These are phyloP conservation scores for Tenodera sinensis DNA, from an alignment of 2,888 invertebrate species.

Conservation along the genomic window DNA sequence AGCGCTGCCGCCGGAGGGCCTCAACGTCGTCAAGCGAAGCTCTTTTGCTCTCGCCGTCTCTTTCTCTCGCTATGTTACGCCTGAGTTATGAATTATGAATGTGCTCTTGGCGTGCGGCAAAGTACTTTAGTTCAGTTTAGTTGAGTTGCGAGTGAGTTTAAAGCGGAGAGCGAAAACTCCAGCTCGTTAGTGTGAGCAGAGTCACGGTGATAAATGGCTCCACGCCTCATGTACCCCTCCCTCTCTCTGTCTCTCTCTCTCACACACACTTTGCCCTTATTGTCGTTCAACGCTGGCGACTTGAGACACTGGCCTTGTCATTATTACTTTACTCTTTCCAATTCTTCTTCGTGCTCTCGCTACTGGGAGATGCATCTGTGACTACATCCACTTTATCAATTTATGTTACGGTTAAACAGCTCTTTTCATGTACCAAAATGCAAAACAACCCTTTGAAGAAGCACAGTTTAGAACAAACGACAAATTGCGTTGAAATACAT, in stretches of 20 bases:
- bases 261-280: neutral
- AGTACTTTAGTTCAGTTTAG: constrained; percentile 23
- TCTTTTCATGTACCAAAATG: too few relatives aligned
- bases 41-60: neutral
- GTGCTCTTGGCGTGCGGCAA: constrained; percentile 23
- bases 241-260: neutral
- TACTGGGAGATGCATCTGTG: too few relatives aligned
- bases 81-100: constrained; percentile 23
- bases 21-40: neutral
- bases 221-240: neutral
- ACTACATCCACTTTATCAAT: too few relatives aligned
- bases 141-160: constrained; percentile 10
- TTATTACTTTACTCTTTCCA: neutral
- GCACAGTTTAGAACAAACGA: too few relatives aligned
- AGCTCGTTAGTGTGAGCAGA: constrained; percentile 4
- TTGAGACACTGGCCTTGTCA: neutral
- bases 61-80: neutral
- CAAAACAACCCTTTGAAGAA: too few relatives aligned
- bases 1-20: neutral
- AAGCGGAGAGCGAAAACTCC: constrained; percentile 12
- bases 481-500: too few relatives aligned
- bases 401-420: too few relatives aligned
- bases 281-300: neutral
- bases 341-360: too few relatives aligned
- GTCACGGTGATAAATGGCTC: constrained; percentile 17